Percentiles rank a stretch among this genome's conserved stretches.
Evolutionary conservation across 2,113 vertebrate species (phyloP).

Genomic region (Cavia porcellus): DNA sequence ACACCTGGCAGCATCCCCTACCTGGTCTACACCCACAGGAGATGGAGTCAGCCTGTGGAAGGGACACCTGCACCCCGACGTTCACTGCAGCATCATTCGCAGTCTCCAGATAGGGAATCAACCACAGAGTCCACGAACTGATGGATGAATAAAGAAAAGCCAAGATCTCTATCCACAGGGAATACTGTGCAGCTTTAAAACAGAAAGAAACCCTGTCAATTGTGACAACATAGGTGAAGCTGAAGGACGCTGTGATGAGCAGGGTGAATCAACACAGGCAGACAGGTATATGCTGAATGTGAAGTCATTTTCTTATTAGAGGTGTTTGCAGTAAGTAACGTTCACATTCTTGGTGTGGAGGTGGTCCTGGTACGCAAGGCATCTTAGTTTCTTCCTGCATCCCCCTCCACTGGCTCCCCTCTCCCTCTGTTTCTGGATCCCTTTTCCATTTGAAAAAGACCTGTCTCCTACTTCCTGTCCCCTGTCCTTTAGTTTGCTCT

Average conservation of each 20-base stretch:
- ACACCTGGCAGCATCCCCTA: neutral
- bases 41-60: neutral
- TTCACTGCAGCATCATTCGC: neutral
- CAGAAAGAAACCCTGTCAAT: neutral
- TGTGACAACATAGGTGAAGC: neutral
- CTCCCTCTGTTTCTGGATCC: neutral
- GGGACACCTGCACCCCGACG: neutral
- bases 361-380: neutral
- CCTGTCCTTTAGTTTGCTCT: neutral
- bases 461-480: neutral
- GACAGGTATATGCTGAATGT: neutral
- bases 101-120: neutral
- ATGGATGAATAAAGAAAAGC: neutral
- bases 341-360: neutral
- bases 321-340: neutral
- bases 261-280: neutral
- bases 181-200: neutral
- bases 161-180: no score
- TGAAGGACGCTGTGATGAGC: neutral
- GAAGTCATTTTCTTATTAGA: neutral
- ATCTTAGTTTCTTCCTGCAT: neutral
- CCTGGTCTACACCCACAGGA: neutral
- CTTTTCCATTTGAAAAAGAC: neutral
- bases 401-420: neutral
- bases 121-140: neutral